Percentiles rank a stretch among this genome's conserved stretches.
Evolutionary conservation across 1,140 invertebrate genomes (phyloP).

Genomic region (Drosophila azteca): DNA sequence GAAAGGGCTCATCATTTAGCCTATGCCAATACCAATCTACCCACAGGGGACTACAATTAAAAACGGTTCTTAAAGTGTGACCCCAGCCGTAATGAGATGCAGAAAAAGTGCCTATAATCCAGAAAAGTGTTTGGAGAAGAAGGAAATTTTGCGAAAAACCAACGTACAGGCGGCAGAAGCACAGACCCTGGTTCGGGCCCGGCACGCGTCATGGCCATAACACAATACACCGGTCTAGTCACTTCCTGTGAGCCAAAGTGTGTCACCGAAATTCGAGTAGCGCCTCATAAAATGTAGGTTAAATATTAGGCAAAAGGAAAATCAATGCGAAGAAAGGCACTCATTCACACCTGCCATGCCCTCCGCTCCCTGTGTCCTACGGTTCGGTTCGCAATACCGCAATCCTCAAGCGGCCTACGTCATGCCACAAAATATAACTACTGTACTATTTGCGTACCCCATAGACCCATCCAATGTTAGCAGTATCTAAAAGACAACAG

Average conservation of each 20-base stretch:
- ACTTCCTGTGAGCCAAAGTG: slow-evolving; percentile 60
- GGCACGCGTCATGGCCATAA: slow-evolving; percentile 51
- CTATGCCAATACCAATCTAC: slow-evolving; percentile 1
- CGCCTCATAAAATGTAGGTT: slow-evolving; percentile 60
- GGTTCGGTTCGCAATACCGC: background rate
- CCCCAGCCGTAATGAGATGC: slow-evolving; percentile 39
- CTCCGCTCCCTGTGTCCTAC: too few species aligned
- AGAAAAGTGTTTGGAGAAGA: slow-evolving; percentile 17
- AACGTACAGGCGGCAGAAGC: background rate
- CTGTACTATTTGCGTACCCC: slow-evolving; percentile 30
- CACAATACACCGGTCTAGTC: slow-evolving; percentile 52
- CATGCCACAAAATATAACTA: slow-evolving; percentile 32
- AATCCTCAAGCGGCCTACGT: slow-evolving; percentile 19
- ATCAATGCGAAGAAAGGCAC: slow-evolving; percentile 57
- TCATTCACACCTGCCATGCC: slow-evolving; percentile 33
- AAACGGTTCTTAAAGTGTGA: slow-evolving; percentile 36
- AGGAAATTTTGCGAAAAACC: slow-evolving; percentile 33
- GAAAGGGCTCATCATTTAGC: too few species aligned
- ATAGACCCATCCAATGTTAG: slow-evolving; percentile 1
- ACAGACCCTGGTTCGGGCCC: slow-evolving; percentile 14
- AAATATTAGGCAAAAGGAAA: slow-evolving; percentile 63
- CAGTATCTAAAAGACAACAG: too few species aligned
- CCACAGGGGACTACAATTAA: slow-evolving; percentile 3
- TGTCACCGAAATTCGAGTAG: slow-evolving; percentile 54
- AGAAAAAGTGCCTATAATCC: slow-evolving; percentile 54